Percentiles rank a stretch among this genome's conserved stretches.
Conservation (phyloP, 35 echinoderm and acorn worm species). For the Chiridota heheva region DNA sequence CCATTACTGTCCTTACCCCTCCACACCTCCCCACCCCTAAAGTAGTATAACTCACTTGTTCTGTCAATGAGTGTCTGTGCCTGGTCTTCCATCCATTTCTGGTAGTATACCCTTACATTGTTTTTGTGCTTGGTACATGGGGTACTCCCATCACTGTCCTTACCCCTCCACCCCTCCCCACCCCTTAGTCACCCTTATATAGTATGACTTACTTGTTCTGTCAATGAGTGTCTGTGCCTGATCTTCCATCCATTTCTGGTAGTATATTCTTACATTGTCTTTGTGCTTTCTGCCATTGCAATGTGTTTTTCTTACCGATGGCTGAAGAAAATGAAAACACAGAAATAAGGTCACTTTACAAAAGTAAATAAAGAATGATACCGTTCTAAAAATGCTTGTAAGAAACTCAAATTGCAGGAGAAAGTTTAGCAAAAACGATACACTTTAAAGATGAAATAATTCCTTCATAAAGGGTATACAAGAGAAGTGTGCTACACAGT, state of each 20-base stretch:
- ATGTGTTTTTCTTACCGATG: conserved; percentile 98
- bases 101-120: conserved; percentile 88
- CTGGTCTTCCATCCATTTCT: conserved; percentile 95
- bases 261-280: conserved; percentile 99
- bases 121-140: conserved; percentile 61
- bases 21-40: neutral
- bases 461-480: too few species aligned
- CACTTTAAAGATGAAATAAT: too few species aligned
- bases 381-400: too few species aligned
- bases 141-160: neutral
- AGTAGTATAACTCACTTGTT: conserved; percentile 96
- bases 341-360: too few species aligned
- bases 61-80: conserved; percentile 82
- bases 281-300: conserved; percentile 99
- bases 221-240: conserved; percentile 97
- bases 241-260: conserved; percentile 99
- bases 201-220: conserved; percentile 90
- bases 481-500: too few species aligned
- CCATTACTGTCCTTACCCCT: neutral
- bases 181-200: too few species aligned
- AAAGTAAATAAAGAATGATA: too few species aligned
- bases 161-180: neutral
- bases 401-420: too few species aligned
- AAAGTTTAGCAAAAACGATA: too few species aligned
- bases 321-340: conserved; percentile 68